phyloP scores from a whole-genome alignment of 1,140 invertebrate species.

The Homalodisca vitripennis region DNA sequence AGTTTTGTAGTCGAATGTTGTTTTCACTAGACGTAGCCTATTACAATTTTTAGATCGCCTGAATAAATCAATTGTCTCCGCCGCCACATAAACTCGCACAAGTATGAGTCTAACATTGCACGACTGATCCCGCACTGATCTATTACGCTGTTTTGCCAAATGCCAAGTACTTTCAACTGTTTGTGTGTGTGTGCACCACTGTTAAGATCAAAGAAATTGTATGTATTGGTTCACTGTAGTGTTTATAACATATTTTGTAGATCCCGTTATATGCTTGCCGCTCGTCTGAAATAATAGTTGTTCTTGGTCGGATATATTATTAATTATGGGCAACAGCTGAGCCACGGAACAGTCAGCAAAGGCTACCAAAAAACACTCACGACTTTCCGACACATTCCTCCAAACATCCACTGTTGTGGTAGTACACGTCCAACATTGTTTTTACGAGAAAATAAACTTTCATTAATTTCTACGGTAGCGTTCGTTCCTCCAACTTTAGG shows the following conservation, averaged over 20 bases:
- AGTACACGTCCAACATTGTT: too few species aligned
- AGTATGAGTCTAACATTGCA: neutral
- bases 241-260: neutral
- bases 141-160: neutral
- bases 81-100: too few species aligned
- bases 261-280: neutral
- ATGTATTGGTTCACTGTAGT: neutral
- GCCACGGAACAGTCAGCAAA: slow-evolving; percentile 2
- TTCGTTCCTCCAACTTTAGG: neutral
- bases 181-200: neutral
- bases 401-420: slow-evolving; percentile 7
- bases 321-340: neutral
- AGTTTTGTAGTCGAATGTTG: too few species aligned
- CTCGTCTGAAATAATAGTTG: slow-evolving; percentile 14
- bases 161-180: neutral
- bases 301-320: neutral
- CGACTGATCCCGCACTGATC: neutral
- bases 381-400: neutral
- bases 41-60: too few species aligned
- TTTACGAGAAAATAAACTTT: slow-evolving; percentile 10
- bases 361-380: neutral
- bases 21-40: too few species aligned
- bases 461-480: too few species aligned
- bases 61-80: too few species aligned
- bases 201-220: neutral